Conservation (phyloP, 2,888 invertebrate species). For the Melieria crassipennis region DNA sequence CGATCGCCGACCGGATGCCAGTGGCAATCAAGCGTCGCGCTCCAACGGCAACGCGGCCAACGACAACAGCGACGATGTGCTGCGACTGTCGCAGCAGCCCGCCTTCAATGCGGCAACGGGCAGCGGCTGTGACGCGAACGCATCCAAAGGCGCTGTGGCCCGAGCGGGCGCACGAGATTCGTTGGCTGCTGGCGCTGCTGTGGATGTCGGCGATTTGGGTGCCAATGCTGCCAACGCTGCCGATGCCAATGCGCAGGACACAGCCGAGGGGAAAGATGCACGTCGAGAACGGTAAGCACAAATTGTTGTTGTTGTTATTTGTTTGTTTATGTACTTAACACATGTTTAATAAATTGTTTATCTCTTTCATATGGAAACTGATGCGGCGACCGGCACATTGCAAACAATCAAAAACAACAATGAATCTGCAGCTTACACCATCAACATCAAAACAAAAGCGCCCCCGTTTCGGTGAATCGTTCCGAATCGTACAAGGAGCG, state of each 20-base stretch:
- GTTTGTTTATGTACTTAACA: constrained; percentile 3
- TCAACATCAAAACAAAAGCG: constrained; percentile 61
- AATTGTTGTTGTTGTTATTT: constrained; percentile 3
- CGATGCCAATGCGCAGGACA: constrained; percentile 60
- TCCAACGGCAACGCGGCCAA: constrained; percentile 58
- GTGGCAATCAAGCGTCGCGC: constrained; percentile 55
- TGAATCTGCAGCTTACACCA: constrained; percentile 49
- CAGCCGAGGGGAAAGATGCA: constrained; percentile 54
- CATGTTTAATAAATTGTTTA: constrained; percentile 1
- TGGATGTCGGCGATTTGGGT: constrained; percentile 17
- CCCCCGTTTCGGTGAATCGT: constrained; percentile 69
- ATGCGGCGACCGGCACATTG: too few species aligned
- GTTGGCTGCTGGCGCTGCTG: constrained; percentile 16
- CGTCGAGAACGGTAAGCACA: constrained; percentile 54
- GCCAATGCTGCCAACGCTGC: constrained; percentile 39
- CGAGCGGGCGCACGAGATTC: constrained; percentile 41
- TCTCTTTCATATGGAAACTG: too few species aligned
- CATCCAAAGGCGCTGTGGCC: background rate
- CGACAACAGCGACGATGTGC: constrained; percentile 47
- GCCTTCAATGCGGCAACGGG: too few species aligned
- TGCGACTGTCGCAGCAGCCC: constrained; percentile 14
- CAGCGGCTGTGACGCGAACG: too few species aligned
- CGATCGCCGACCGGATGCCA: constrained; percentile 63
- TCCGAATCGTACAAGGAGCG: constrained; percentile 80
- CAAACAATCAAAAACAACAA: background rate